A percentile compares a stretch with the other conserved stretches of the same genome.
Evolutionary conservation across 2,888 invertebrate genomes (phyloP).

Genomic region (Acanthococcus lagerstroemiae): DNA sequence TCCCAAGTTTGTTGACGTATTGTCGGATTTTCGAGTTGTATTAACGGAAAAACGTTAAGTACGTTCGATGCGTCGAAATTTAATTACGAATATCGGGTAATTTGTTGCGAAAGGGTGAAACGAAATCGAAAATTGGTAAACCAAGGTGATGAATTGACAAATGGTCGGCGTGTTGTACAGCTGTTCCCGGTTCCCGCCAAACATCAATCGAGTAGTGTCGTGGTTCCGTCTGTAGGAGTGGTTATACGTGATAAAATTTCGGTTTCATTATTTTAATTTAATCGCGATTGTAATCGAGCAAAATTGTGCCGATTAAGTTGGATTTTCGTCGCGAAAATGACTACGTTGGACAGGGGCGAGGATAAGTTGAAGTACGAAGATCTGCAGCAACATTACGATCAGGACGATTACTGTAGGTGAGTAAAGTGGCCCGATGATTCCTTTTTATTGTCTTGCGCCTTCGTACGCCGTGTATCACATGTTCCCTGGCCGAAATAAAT

Average conservation of each 20-base stretch:
- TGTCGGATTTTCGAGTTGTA: neutral
- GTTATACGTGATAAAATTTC: slow-evolving; percentile 24
- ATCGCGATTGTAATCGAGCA: slow-evolving; percentile 3
- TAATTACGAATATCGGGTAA: too few relatives aligned
- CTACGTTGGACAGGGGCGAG: slow-evolving; percentile 37
- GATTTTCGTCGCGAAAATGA: slow-evolving; percentile 34
- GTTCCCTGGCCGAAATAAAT: neutral
- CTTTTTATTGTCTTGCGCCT: neutral
- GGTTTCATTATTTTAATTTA: slow-evolving; percentile 18
- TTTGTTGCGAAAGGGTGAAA: neutral
- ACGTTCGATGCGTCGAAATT: too few relatives aligned
- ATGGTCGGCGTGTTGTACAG: slow-evolving; percentile 27
- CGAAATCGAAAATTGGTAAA: neutral
- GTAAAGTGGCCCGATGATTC: neutral
- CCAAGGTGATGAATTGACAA: neutral
- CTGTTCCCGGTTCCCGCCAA: slow-evolving; percentile 32
- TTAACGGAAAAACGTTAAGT: too few relatives aligned
- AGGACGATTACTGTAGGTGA: slow-evolving; percentile 39
- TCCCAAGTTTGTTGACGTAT: neutral
- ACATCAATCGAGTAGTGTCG: slow-evolving; percentile 24
- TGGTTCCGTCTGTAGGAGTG: slow-evolving; percentile 25
- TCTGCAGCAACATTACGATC: slow-evolving; percentile 37
- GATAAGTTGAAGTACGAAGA: slow-evolving; percentile 38
- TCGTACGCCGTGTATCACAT: too few relatives aligned
- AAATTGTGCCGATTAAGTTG: slow-evolving; percentile 20